These are phyloP conservation scores for Lytechinus pictus DNA, from an alignment of 35 echinoderm and acorn worm species.

Conservation along the genomic window DNA sequence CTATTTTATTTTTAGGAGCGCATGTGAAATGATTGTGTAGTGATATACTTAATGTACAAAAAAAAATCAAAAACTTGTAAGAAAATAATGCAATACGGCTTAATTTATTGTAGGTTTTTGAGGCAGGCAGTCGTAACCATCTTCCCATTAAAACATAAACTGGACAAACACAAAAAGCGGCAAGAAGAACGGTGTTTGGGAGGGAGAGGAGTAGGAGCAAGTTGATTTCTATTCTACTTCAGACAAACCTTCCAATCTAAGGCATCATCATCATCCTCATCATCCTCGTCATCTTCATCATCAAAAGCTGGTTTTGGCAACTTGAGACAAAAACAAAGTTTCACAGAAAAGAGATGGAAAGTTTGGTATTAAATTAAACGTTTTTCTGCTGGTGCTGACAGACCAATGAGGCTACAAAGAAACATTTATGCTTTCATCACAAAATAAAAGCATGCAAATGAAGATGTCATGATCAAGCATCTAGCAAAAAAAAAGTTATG, in stretches of 20 bases:
- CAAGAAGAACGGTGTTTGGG: background rate
- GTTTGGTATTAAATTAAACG: background rate
- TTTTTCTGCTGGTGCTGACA: background rate
- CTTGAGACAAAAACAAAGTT: background rate
- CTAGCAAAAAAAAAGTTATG: background rate
- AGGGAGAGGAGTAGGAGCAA: background rate
- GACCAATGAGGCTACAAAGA: background rate
- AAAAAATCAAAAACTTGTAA: no score
- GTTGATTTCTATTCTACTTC: background rate
- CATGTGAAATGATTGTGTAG: no score
- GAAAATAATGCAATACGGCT: no score
- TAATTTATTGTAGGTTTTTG: no score
- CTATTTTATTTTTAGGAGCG: no score
- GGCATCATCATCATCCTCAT: background rate
- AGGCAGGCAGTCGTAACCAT: background rate
- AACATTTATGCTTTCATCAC: background rate
- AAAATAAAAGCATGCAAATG: background rate
- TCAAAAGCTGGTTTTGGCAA: background rate
- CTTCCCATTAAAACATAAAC: background rate
- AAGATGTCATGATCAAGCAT: background rate
- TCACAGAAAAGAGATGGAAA: background rate
- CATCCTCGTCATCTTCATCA: background rate
- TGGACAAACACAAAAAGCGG: background rate
- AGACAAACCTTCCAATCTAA: constrained; percentile 33
- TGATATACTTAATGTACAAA: no score